A percentile compares a stretch with the other conserved stretches of the same genome.
Conservation (phyloP, 2,797 vertebrate species). For the Pipistrellus pipistrellus region DNA sequence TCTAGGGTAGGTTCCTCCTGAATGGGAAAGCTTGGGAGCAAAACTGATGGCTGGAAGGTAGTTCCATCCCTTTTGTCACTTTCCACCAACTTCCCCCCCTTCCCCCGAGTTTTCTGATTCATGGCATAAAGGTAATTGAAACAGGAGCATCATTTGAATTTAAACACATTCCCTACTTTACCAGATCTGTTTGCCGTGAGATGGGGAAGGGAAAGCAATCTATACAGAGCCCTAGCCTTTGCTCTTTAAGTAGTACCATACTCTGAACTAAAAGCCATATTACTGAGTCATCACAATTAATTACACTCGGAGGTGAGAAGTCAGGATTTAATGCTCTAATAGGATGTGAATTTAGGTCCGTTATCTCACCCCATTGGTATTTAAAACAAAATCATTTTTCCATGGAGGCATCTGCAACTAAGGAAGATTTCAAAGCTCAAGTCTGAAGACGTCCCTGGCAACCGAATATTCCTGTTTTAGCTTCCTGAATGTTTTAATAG, state of each 20-base stretch:
- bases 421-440: slow-evolving; percentile 66
- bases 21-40: slow-evolving; percentile 54
- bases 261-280: slow-evolving; percentile 57
- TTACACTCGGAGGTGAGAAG: slow-evolving; percentile 80
- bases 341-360: slow-evolving; percentile 73
- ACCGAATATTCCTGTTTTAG: slow-evolving; percentile 64
- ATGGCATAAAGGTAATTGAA: background rate
- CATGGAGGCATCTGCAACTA: slow-evolving; percentile 47
- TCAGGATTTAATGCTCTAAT: slow-evolving; percentile 79
- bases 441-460: slow-evolving; percentile 68
- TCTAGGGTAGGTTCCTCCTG: slow-evolving; percentile 44
- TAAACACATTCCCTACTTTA: background rate
- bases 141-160: background rate
- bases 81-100: background rate
- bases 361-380: slow-evolving; percentile 79
- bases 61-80: background rate
- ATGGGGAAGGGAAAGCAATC: slow-evolving; percentile 44
- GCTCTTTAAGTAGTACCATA: slow-evolving; percentile 72
- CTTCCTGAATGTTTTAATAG: slow-evolving; percentile 48
- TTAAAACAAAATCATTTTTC: slow-evolving; percentile 81
- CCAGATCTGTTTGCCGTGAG: slow-evolving; percentile 15
- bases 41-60: background rate
- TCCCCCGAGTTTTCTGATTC: background rate
- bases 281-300: slow-evolving; percentile 84
- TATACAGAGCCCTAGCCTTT: background rate